These are phyloP conservation scores for Polymixis flavicincta DNA, from an alignment of 2,888 invertebrate genomes.

Conservation along the genomic window DNA sequence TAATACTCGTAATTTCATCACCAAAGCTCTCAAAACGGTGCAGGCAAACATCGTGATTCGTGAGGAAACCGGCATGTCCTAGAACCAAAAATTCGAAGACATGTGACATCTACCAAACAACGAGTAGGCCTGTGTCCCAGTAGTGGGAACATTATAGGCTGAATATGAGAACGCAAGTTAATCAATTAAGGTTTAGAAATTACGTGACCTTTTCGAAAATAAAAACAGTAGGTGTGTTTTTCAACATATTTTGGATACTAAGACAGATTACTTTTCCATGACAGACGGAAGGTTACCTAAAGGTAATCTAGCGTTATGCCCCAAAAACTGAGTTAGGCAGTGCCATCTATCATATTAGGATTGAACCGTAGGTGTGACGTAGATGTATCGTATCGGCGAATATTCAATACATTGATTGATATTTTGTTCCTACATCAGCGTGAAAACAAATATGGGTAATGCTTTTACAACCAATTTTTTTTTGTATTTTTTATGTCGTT, in stretches of 20 bases:
- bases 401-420: constrained; percentile 39
- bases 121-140: too few relatives aligned
- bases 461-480: not conserved
- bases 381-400: constrained; percentile 27
- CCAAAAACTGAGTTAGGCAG: constrained; percentile 26
- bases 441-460: not conserved
- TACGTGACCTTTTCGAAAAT: not conserved
- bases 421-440: constrained; percentile 8
- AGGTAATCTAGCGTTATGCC: constrained; percentile 31
- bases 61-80: too few relatives aligned
- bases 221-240: not conserved
- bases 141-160: too few relatives aligned
- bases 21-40: too few relatives aligned
- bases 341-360: constrained; percentile 37
- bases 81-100: too few relatives aligned
- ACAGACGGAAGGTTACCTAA: not conserved
- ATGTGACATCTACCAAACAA: too few relatives aligned
- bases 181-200: not conserved
- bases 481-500: not conserved
- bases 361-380: constrained; percentile 34
- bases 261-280: not conserved
- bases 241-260: not conserved
- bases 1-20: too few relatives aligned
- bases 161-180: not conserved
- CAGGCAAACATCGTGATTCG: too few relatives aligned